A percentile compares a stretch with the other conserved stretches of the same genome.
Conservation (phyloP, 1,140 invertebrate genomes). For the Luehdorfia chinensis region DNA sequence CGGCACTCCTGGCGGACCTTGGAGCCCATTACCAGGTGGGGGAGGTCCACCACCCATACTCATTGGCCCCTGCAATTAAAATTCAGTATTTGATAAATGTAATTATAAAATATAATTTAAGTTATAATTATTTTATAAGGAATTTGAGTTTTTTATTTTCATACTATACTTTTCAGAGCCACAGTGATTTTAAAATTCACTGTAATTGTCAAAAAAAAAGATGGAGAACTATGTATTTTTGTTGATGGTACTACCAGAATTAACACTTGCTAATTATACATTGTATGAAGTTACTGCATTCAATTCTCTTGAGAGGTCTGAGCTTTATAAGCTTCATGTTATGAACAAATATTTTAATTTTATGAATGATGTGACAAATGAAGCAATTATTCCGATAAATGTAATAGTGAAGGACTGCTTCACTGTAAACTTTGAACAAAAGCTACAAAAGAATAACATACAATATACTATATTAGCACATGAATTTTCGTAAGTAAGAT, state of each 20-base stretch:
- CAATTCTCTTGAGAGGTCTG: slow-evolving; percentile 40
- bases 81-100: too few species aligned
- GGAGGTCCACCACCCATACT: slow-evolving; percentile 60
- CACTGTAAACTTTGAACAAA: slow-evolving; percentile 33
- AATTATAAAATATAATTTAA: neutral
- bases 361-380: slow-evolving; percentile 56
- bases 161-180: too few species aligned
- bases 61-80: slow-evolving; percentile 42
- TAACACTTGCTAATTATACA: slow-evolving; percentile 28
- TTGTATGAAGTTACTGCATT: slow-evolving; percentile 53
- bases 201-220: slow-evolving; percentile 5
- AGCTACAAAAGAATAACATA: slow-evolving; percentile 31
- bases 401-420: slow-evolving; percentile 33
- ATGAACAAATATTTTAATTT: slow-evolving; percentile 35
- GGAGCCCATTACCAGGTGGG: slow-evolving; percentile 58
- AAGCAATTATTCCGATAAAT: slow-evolving; percentile 48
- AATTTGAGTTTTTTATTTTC: too few species aligned
- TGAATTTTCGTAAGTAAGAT: slow-evolving; percentile 23
- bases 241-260: neutral
- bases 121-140: neutral
- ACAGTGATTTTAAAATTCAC: slow-evolving; percentile 6
- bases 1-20: slow-evolving; percentile 52
- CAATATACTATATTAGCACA: slow-evolving; percentile 27
- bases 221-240: neutral
- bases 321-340: slow-evolving; percentile 38